phyloP scores from a whole-genome alignment of 2,888 invertebrate species.

The Phania funesta region DNA sequence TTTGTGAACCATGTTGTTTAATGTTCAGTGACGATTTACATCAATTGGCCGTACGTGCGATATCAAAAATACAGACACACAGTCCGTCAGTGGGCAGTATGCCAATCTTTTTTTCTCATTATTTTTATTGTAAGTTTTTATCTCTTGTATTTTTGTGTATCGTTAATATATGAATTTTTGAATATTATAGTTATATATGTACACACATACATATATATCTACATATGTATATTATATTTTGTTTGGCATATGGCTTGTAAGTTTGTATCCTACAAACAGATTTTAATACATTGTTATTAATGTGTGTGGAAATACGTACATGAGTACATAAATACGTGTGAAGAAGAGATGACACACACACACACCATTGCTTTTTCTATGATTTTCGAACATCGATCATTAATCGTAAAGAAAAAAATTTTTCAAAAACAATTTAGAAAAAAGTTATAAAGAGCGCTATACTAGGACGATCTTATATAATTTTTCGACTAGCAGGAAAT shows the following conservation, averaged over 20 bases:
- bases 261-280: not conserved
- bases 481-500: too few relatives aligned
- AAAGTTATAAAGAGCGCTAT: not conserved
- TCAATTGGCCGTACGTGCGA: conserved; percentile 51
- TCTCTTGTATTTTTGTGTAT: conserved; percentile 30
- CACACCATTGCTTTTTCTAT: not conserved
- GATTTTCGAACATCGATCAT: not conserved
- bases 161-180: conserved; percentile 48
- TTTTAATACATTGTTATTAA: conserved; percentile 12
- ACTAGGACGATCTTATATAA: not conserved
- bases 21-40: conserved; percentile 50
- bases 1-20: conserved; percentile 41
- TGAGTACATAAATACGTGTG: not conserved
- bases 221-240: not conserved
- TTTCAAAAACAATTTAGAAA: not conserved
- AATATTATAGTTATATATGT: too few relatives aligned
- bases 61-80: not conserved
- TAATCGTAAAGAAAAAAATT: not conserved
- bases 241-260: conserved; percentile 48
- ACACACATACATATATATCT: conserved; percentile 18
- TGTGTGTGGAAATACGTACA: not conserved
- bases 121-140: conserved; percentile 52
- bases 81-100: conserved; percentile 45
- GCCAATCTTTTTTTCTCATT: conserved; percentile 43
- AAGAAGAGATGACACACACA: not conserved